Evolutionary conservation across 2,888 invertebrate genomes (phyloP).

Genomic region (Mylabris sibirica): DNA sequence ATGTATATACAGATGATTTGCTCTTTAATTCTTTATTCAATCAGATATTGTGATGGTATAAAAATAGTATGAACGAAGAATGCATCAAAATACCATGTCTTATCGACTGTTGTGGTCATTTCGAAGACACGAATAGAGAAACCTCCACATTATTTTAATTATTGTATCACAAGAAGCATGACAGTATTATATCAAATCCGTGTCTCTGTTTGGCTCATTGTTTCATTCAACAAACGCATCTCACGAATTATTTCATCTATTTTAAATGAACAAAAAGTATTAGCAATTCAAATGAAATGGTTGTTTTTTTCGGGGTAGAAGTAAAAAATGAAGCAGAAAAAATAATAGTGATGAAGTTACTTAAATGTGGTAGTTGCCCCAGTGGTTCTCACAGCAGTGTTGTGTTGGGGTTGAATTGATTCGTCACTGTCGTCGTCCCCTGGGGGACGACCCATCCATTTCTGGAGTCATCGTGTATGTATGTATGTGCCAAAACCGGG

Average conservation of each 20-base stretch:
- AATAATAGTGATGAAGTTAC: background rate
- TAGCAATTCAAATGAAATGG: background rate
- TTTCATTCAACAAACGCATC: background rate
- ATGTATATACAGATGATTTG: too few relatives aligned
- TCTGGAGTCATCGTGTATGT: background rate
- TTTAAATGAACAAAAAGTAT: background rate
- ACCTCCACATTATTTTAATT: slow-evolving; percentile 10
- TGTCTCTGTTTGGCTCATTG: background rate
- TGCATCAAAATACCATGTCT: background rate
- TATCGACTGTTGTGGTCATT: slow-evolving; percentile 8
- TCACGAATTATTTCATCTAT: background rate
- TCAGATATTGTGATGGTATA: background rate
- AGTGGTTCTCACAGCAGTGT: background rate
- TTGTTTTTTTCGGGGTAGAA: background rate
- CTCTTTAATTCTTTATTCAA: background rate
- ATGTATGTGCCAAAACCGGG: background rate
- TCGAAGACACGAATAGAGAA: background rate
- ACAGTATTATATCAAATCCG: slow-evolving; percentile 11
- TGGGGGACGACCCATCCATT: slow-evolving; percentile 2
- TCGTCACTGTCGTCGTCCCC: slow-evolving; percentile 2
- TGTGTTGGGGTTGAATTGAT: slow-evolving; percentile 1
- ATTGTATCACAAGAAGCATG: slow-evolving; percentile 8
- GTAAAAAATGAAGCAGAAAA: background rate
- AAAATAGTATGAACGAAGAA: background rate
- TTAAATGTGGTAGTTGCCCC: background rate